Conservation (phyloP, 2,797 vertebrate species). For the Parauchenoglanis punctatus region DNA sequence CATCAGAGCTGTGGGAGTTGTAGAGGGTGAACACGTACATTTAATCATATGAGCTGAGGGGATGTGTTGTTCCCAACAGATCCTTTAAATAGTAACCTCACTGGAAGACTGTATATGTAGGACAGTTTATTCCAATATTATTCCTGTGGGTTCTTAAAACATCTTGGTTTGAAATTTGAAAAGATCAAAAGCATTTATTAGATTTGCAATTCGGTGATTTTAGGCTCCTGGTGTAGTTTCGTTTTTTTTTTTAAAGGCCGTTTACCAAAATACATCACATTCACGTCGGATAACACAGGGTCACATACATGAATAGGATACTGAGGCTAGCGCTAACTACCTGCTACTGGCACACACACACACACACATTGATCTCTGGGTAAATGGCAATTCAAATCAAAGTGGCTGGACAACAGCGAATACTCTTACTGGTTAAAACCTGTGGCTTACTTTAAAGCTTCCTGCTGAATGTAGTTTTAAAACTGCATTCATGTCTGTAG, state of each 20-base stretch:
- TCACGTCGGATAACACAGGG: not conserved
- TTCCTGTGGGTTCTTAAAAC: not conserved
- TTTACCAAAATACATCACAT: too few relatives aligned
- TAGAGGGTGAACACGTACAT: not conserved
- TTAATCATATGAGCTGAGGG: not conserved
- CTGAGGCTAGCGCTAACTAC: not conserved
- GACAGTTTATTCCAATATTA: not conserved
- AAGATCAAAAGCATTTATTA: not conserved
- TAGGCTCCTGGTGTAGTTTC: not conserved
- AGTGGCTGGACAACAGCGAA: not conserved
- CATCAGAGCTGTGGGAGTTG: not conserved
- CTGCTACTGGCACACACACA: not conserved
- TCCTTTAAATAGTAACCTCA: conserved; percentile 18
- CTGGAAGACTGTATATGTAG: conserved; percentile 12
- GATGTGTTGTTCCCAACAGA: conserved; percentile 22
- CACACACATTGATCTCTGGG: not conserved
- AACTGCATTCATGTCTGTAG: not conserved
- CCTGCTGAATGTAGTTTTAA: not conserved
- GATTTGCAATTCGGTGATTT: not conserved
- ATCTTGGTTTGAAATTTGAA: not conserved
- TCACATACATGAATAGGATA: too few relatives aligned
- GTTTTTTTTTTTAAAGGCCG: too few relatives aligned
- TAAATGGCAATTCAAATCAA: not conserved
- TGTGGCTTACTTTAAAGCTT: not conserved
- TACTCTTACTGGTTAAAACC: not conserved